Base-by-base conservation (phyloP, 1,140 invertebrate genomes). In the Brevipalpus yothersi region DNA sequence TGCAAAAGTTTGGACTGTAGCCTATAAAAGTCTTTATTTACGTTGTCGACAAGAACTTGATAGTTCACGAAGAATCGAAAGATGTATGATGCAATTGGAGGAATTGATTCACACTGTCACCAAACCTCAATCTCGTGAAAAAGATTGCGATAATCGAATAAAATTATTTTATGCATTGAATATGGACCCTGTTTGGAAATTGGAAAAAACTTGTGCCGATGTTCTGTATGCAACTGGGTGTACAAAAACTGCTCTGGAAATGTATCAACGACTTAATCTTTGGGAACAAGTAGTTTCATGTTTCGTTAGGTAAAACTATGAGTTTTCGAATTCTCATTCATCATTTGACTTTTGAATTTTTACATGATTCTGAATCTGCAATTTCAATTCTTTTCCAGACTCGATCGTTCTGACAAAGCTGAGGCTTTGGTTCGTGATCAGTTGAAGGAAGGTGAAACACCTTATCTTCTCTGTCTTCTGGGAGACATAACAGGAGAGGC, bases 271-370 rank as follows among this genome's bases (percentile, higher is more conserved):
- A 54, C 73, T 93, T 11, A 75, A 86, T 62, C 70, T 84, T n/a
- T 96, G 90, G 91, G 86, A 94, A 65, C 80, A 93, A 68, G 84
- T 91, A 17, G 86, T 96, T 62, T 75, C 78, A 2, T 96, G 91
- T 73, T 94, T 94, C 66, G 84, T 83, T 19, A 19, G 53, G 41
- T 56, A 54, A 63, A 47, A 39, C n/a, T 4, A 45, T 31, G 31
- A 31, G 31, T 31, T 31, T 31, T 5, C 31, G 10, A 45, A 15
- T 45, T 45, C 42, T 43, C 0, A 45, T 45, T 4, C 2, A 17
- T 45, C 2, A 3, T 10, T 45, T 5, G 43, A 45, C 2, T 4
- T 15, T 45, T 45, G 12, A 13, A 4, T 45, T 13, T 45, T 4
- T 0, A 13, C 2, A 45, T 62, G 21, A 47, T 53, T 31, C 61